Evolutionary conservation across 2,797 vertebrate species (phyloP).

Genomic region (Lutjanus argentimaculatus): DNA sequence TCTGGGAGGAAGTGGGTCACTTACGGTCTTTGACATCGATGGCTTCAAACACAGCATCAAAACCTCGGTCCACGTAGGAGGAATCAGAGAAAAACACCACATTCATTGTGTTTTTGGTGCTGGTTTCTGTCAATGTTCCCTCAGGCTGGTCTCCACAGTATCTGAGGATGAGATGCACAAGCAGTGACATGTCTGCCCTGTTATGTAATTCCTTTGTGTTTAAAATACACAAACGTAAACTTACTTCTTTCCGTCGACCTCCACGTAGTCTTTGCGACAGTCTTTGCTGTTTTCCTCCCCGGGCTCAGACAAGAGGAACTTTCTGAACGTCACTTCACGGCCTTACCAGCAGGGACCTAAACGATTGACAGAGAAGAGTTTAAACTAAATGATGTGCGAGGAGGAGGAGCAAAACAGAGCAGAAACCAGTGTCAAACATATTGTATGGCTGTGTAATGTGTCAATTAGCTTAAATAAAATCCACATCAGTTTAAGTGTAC

Average conservation of each 20-base stretch:
- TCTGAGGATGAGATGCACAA: constrained; percentile 75
- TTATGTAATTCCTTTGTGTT: neutral
- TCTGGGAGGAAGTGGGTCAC: constrained; percentile 52
- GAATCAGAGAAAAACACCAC: constrained; percentile 89
- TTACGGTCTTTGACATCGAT: constrained; percentile 90
- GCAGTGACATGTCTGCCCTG: neutral
- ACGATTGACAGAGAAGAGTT: constrained; percentile 4
- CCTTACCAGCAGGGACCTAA: constrained; percentile 87
- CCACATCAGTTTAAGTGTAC: too few relatives aligned
- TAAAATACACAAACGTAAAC: constrained; percentile 37
- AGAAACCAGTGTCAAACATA: neutral
- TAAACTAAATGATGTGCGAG: neutral
- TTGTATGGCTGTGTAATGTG: neutral
- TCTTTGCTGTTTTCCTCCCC: neutral
- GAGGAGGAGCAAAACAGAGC: neutral
- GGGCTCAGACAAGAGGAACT: constrained; percentile 88
- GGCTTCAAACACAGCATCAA: constrained; percentile 87
- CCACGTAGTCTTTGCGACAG: constrained; percentile 92
- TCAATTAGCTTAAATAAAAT: neutral
- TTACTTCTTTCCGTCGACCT: constrained; percentile 88
- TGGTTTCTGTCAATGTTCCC: constrained; percentile 81
- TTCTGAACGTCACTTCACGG: constrained; percentile 90
- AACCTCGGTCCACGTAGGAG: constrained; percentile 92
- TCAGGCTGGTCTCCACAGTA: constrained; percentile 86
- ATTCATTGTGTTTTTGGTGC: constrained; percentile 80